A percentile compares a stretch with the other conserved stretches of the same genome.
Evolutionary conservation across 2,113 vertebrate genomes (phyloP).

Genomic region (Esox niger): DNA sequence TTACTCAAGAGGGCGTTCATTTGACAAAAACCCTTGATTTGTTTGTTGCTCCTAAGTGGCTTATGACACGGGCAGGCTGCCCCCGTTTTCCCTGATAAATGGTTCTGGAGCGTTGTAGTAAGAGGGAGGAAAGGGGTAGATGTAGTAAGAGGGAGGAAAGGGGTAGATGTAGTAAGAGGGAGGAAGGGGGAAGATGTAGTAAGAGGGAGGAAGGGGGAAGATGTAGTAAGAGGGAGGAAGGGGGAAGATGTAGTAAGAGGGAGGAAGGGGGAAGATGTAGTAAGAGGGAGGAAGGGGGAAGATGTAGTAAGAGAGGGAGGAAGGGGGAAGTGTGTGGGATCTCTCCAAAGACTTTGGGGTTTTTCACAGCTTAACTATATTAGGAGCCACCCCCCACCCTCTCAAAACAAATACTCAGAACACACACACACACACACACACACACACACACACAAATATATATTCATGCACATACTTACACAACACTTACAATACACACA

Average conservation of each 20-base stretch:
- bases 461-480: too few relatives aligned
- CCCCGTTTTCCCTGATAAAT: slow-evolving; percentile 69
- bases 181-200: too few relatives aligned
- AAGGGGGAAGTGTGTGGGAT: slow-evolving; percentile 58
- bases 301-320: too few relatives aligned
- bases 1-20: slow-evolving; percentile 61
- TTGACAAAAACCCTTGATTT: slow-evolving; percentile 73
- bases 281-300: slow-evolving; percentile 22
- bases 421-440: slow-evolving; percentile 21
- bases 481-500: too few relatives aligned
- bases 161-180: too few relatives aligned
- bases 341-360: slow-evolving; percentile 64
- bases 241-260: too few relatives aligned
- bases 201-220: slow-evolving; percentile 54
- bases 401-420: slow-evolving; percentile 22
- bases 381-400: slow-evolving; percentile 59
- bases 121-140: too few relatives aligned
- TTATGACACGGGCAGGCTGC: slow-evolving; percentile 67
- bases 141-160: too few relatives aligned
- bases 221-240: too few relatives aligned
- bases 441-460: slow-evolving; percentile 22
- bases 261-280: too few relatives aligned
- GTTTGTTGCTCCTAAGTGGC: slow-evolving; percentile 73
- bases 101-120: slow-evolving; percentile 58
- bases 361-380: slow-evolving; percentile 70